Evolutionary conservation across 2,113 vertebrate species (phyloP), one percentile per base, ranked within the genome.

Genomic region (Bufo bufo): DNA sequence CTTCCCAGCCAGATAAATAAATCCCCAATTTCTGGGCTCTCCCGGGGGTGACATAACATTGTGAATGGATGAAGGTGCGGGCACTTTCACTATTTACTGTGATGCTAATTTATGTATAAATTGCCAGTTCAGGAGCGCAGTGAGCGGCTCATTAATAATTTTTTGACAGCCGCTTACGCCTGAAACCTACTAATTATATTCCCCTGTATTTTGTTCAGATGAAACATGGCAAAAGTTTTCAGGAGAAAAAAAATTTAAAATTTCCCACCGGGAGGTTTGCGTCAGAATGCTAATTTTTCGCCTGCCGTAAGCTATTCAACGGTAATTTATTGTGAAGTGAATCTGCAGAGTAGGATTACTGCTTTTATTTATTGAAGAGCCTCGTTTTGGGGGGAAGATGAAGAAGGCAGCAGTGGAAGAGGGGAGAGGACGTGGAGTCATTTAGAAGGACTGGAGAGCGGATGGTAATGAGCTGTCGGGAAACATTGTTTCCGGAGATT

Each of bases 131-230:
- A 47, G 80, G 83, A 56, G 50, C 3, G 23, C 52, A 4, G 47
- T 50, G 14, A 74, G 52, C n/a, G 3, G n/a, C 54, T 85, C 83
- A 72, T 85, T 85, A 59, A 75, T 85, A 65, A n/a, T 47, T 83
- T 49, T 33, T 13, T 47, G 52, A 74, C 83, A 85, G 83, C 65
- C 33, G 54, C 50, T 56, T 50, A 33, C 45, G 52, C 69, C 80
- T 47, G 33, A 59, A 59, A 74, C 50, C n/a, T 72, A 56, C 83
- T 75, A 74, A 85, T 85, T 75, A 85, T 45, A 58, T 85, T 58
- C 69, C 47, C 16, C 69, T 12, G 69, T 20, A 75, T 20, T 58
- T 33, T 20, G 54, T 16, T 45, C 71, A 74, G 83, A 74, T 71
- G 66, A 72, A 74, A 74, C 65, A 43, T 56, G 23, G 33, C 45